phyloP scores from a whole-genome alignment of 2,888 invertebrate species.

The Eurytoma californica region DNA sequence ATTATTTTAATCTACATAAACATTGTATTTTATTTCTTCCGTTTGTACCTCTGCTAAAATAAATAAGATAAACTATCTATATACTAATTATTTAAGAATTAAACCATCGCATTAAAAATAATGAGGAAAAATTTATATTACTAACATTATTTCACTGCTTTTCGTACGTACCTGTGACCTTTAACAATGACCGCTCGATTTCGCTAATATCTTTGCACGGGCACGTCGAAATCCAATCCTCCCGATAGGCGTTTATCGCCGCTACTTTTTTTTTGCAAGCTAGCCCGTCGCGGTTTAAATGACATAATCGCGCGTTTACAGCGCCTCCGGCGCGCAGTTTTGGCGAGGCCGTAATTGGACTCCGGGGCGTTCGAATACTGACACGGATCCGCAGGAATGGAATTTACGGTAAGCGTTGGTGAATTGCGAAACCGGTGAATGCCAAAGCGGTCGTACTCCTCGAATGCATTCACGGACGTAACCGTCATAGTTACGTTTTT shows the following conservation, averaged over 20 bases:
- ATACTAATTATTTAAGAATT: too few relatives aligned
- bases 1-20: too few relatives aligned
- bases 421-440: not conserved
- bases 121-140: too few relatives aligned
- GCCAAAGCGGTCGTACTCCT: too few relatives aligned
- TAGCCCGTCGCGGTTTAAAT: not conserved
- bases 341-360: not conserved
- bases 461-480: too few relatives aligned
- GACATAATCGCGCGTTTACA: conserved; percentile 7
- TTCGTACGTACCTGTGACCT: too few relatives aligned
- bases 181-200: not conserved
- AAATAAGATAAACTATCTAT: too few relatives aligned
- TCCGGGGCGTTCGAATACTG: not conserved
- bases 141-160: too few relatives aligned
- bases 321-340: not conserved
- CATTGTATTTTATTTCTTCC: too few relatives aligned
- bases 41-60: too few relatives aligned
- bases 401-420: not conserved
- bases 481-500: too few relatives aligned
- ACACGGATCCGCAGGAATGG: conserved; percentile 2
- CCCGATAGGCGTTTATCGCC: not conserved
- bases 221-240: not conserved
- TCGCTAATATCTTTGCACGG: not conserved
- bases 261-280: not conserved
- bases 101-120: too few relatives aligned